These are phyloP conservation scores for Tragopan temminckii DNA, from an alignment of 2,797 vertebrate genomes.

Conservation along the genomic window DNA sequence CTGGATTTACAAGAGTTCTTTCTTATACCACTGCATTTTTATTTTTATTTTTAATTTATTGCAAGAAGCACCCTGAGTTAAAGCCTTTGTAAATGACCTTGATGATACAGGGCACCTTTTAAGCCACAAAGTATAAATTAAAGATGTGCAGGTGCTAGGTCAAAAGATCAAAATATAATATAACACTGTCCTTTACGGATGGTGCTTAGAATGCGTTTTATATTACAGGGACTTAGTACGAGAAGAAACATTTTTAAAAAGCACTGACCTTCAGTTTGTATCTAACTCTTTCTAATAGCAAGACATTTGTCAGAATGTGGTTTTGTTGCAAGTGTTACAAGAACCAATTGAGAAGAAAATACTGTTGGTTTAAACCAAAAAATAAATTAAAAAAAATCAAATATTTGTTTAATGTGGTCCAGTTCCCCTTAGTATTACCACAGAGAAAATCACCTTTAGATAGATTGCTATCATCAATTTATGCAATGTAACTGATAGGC, in stretches of 20 bases:
- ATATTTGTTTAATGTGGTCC: not conserved
- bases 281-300: slow-evolving; percentile 32
- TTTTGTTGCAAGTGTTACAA: slow-evolving; percentile 20
- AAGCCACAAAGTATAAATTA: slow-evolving; percentile 6
- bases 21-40: not conserved
- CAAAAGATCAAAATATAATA: not conserved
- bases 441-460: slow-evolving; percentile 31
- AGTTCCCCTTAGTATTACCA: slow-evolving; percentile 1
- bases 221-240: not conserved
- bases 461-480: slow-evolving; percentile 35
- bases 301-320: slow-evolving; percentile 15
- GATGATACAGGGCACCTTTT: not conserved
- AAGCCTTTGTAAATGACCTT: not conserved
- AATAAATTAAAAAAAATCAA: not conserved
- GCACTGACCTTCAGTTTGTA: not conserved
- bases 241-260: not conserved
- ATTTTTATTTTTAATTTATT: not conserved
- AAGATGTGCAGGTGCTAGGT: slow-evolving; percentile 10
- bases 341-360: slow-evolving; percentile 25
- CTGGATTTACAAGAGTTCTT: not conserved
- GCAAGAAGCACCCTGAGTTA: not conserved
- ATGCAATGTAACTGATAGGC: not conserved
- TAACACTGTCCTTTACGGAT: not conserved
- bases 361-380: not conserved
- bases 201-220: not conserved